These are phyloP conservation scores for Polydrusus tereticollis DNA, from an alignment of 2,888 invertebrate genomes.

Conservation along the genomic window DNA sequence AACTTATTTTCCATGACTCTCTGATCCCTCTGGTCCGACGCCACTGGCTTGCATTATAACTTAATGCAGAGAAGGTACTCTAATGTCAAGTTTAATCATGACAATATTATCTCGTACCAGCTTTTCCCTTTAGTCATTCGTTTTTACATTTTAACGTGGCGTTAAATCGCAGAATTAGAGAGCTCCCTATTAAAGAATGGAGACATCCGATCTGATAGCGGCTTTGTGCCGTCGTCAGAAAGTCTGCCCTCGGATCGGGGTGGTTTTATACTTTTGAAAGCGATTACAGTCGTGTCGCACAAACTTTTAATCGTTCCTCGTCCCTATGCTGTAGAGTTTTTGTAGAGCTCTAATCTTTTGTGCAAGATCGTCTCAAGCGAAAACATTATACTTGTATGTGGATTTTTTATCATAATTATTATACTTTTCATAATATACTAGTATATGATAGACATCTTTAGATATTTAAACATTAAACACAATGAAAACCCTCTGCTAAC, in stretches of 20 bases:
- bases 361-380: background rate
- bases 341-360: background rate
- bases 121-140: background rate
- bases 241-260: constrained; percentile 28
- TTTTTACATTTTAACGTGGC: background rate
- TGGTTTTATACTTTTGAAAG: constrained; percentile 28
- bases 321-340: constrained; percentile 15
- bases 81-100: too few relatives aligned
- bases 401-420: too few relatives aligned
- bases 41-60: too few relatives aligned
- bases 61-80: too few relatives aligned
- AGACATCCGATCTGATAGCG: constrained; percentile 32
- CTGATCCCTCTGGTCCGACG: too few relatives aligned
- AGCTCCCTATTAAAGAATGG: constrained; percentile 23
- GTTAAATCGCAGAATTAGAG: background rate
- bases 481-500: background rate
- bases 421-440: too few relatives aligned
- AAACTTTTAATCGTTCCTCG: constrained; percentile 16
- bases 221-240: constrained; percentile 27
- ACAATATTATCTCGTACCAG: too few relatives aligned
- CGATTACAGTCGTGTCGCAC: constrained; percentile 17
- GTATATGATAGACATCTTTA: too few relatives aligned
- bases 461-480: too few relatives aligned
- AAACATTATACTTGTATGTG: background rate
- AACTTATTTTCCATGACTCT: too few relatives aligned